A percentile compares a stretch with the other conserved stretches of the same genome.
Conservation (phyloP, 2,113 vertebrate species). For the Toxostoma redivivum region DNA sequence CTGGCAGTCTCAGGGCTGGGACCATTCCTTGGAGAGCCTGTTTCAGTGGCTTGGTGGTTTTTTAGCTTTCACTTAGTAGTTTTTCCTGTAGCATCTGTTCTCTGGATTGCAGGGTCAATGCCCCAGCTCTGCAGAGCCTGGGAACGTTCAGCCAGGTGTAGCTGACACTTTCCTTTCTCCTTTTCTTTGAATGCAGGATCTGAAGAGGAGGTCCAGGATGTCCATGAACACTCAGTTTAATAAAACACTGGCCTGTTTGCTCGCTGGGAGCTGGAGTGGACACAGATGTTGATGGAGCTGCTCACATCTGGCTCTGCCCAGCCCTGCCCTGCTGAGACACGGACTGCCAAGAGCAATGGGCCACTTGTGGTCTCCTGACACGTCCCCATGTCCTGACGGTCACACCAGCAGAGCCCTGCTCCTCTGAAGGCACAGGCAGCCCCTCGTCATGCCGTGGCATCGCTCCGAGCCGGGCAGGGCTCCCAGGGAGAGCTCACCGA, state of each 20-base stretch:
- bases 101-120: neutral
- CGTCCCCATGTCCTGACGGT: accelerated
- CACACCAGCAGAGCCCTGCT: neutral
- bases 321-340: neutral
- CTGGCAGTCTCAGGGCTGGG: neutral
- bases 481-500: conserved; percentile 47
- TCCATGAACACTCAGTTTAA: conserved; percentile 84
- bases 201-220: conserved; percentile 84
- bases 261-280: conserved; percentile 72
- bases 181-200: conserved; percentile 76
- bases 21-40: neutral
- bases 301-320: neutral
- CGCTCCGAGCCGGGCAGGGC: neutral
- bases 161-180: neutral
- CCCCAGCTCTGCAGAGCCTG: neutral
- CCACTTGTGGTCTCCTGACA: neutral
- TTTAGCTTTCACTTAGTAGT: neutral
- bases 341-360: neutral
- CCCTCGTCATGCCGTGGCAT: neutral
- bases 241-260: neutral
- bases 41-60: neutral
- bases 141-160: neutral
- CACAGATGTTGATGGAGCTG: conserved; percentile 47
- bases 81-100: neutral
- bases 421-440: neutral